Percentiles rank a stretch among this genome's conserved stretches.
Conservation (phyloP, 1,140 invertebrate species). For the Leucophenga varia region DNA sequence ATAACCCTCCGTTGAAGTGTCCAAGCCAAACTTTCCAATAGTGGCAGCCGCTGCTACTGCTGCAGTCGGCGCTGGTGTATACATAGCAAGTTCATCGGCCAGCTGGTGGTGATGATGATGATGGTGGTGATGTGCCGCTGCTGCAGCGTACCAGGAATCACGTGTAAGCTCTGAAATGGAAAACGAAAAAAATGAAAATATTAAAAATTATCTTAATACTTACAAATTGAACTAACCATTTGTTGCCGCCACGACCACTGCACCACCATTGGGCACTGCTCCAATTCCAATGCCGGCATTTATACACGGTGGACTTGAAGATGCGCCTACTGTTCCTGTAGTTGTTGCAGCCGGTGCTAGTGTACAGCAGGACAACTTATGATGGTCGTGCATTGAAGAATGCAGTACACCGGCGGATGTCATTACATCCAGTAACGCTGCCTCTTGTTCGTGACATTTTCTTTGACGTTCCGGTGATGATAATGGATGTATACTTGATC, state of each 20-base stretch:
- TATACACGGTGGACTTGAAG: too few relatives aligned
- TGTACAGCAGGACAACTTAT: conserved; percentile 25
- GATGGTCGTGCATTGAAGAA: conserved; percentile 20
- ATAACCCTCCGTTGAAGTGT: conserved; percentile 52
- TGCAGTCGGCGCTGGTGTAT: conserved; percentile 38
- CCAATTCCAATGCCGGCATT: too few relatives aligned
- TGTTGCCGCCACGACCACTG: too few relatives aligned
- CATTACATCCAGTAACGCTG: conserved; percentile 44
- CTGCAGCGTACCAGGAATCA: conserved; percentile 52
- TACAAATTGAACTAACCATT: conserved; percentile 27
- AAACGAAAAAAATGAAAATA: neutral
- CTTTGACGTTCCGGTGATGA: conserved; percentile 26
- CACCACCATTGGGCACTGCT: too few relatives aligned
- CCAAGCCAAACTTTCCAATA: conserved; percentile 49
- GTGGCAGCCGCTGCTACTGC: conserved; percentile 20
- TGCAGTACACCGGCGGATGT: conserved; percentile 13
- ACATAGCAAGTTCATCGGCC: conserved; percentile 48
- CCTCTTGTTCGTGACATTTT: conserved; percentile 32
- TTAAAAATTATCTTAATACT: neutral
- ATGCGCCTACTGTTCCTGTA: too few relatives aligned
- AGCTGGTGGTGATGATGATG: conserved; percentile 41
- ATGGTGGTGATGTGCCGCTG: conserved; percentile 41
- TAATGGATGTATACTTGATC: conserved; percentile 26
- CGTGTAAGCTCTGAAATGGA: conserved; percentile 34
- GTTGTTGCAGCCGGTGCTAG: conserved; percentile 26